Evolutionary conservation across 2,888 invertebrate species (phyloP).

Genomic region (Agriopis marginaria): DNA sequence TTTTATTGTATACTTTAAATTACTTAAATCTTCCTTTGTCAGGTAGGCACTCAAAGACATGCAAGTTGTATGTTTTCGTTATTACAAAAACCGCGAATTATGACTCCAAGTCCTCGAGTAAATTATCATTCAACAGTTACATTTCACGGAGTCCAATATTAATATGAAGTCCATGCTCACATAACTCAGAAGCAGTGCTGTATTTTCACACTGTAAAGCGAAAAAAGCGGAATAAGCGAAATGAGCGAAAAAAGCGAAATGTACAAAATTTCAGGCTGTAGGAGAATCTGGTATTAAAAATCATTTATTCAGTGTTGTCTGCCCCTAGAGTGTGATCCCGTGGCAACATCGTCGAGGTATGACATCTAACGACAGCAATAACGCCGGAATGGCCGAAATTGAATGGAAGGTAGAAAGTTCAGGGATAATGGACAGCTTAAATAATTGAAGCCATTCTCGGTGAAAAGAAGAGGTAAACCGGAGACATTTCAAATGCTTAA

Average conservation of each 20-base stretch:
- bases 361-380: constrained; percentile 47
- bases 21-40: too few species aligned
- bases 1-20: too few species aligned
- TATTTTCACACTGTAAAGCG: constrained; percentile 45
- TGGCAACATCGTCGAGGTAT: constrained; percentile 46
- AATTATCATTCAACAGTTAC: constrained; percentile 29
- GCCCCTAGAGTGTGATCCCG: constrained; percentile 55
- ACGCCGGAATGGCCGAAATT: constrained; percentile 43
- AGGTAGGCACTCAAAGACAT: too few species aligned
- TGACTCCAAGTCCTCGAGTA: constrained; percentile 16
- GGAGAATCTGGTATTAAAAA: constrained; percentile 53
- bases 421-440: constrained; percentile 38
- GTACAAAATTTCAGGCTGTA: constrained; percentile 46
- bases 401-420: constrained; percentile 43
- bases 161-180: constrained; percentile 50
- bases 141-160: constrained; percentile 37
- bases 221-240: constrained; percentile 47
- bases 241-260: constrained; percentile 48
- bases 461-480: constrained; percentile 21
- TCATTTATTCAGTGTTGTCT: constrained; percentile 59
- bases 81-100: constrained; percentile 2
- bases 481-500: neutral
- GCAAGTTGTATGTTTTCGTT: too few species aligned
- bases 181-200: constrained; percentile 66
- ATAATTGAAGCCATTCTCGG: constrained; percentile 29